Evolutionary conservation across 2,113 vertebrate genomes (phyloP).

Genomic region (Amblyornis subalaris): DNA sequence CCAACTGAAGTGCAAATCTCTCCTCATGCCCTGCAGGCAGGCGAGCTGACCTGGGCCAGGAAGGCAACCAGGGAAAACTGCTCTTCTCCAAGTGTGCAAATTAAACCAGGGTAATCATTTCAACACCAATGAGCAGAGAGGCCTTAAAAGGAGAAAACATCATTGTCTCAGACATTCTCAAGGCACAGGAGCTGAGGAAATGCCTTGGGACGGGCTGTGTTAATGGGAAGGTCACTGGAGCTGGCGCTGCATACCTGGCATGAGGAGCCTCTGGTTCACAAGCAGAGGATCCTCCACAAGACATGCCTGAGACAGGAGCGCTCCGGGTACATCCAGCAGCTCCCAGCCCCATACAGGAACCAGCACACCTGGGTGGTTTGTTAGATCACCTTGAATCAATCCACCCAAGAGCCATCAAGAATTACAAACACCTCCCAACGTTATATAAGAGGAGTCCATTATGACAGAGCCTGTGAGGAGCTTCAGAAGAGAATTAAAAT

Average conservation of each 20-base stretch:
- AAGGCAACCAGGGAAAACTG: not conserved
- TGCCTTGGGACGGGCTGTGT: not conserved
- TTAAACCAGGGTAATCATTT: not conserved
- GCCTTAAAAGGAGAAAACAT: not conserved
- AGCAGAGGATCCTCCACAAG: not conserved
- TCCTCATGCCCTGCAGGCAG: not conserved
- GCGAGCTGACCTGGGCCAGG: not conserved
- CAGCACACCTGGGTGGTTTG: not conserved
- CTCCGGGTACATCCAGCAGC: not conserved
- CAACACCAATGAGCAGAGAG: not conserved
- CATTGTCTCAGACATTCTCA: not conserved
- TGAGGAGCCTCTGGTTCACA: not conserved
- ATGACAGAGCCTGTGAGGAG: not conserved
- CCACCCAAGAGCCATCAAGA: not conserved
- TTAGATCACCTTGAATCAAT: not conserved
- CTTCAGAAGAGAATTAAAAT: not conserved
- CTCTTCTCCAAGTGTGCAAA: not conserved
- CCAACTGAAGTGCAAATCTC: not conserved
- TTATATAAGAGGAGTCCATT: rapidly evolving
- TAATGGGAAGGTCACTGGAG: not conserved
- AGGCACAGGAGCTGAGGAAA: not conserved
- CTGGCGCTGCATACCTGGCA: not conserved
- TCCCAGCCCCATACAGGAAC: not conserved
- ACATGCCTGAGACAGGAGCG: rapidly evolving
- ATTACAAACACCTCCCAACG: not conserved